Base-by-base conservation (phyloP, 2,797 vertebrate species). In the Salmo trutta region DNA sequence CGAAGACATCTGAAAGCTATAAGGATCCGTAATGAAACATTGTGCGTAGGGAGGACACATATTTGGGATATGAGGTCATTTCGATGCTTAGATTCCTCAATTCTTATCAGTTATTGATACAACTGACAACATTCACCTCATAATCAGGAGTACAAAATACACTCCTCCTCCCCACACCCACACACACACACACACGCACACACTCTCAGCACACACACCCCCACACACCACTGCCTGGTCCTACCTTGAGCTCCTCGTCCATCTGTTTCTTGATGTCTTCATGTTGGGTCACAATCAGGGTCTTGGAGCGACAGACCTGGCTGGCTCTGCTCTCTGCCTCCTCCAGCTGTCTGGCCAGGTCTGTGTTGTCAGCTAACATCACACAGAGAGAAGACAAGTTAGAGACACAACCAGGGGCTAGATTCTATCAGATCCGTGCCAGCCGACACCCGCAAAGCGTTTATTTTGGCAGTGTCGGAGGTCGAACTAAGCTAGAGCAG, bases 241-340 rank as follows among this genome's bases (percentile, higher is more conserved):
- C 31, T 79, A 96, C 95, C 94, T 96, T 96, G 79, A 92, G 83
- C 85, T 96, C 95, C 84, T 96, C 95, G 0, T 96, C 95, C 77
- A 94, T 83, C 4, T 94, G 93, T 79, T 93, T 96, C 87, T 93
- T 95, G 78, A 95, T 86, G 1, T 96, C 95, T 31, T 96, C 95
- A 14, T 84, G 75, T 56, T 96, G 94, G 19, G 88, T 81, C 4
- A 90, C 88, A 76, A 96, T 86, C 73, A 93, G 85, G 24, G 82
- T 75, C 85, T 89, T 95, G 77, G 92, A 88, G 75, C 94, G 93
- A 68, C 87, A 90, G 65, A 91, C 84, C 83, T 95, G 94, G 75
- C 84, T 85, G 74, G 82, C 84, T 83, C 88, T 90, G 84, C 83
- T 92, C 83, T 95, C 94, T 0, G 91, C 83, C 84, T 95, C 95